Percentiles rank a stretch among this genome's conserved stretches.
Evolutionary conservation across 2,888 invertebrate species (phyloP).

Genomic region (Oscheius sp.): DNA sequence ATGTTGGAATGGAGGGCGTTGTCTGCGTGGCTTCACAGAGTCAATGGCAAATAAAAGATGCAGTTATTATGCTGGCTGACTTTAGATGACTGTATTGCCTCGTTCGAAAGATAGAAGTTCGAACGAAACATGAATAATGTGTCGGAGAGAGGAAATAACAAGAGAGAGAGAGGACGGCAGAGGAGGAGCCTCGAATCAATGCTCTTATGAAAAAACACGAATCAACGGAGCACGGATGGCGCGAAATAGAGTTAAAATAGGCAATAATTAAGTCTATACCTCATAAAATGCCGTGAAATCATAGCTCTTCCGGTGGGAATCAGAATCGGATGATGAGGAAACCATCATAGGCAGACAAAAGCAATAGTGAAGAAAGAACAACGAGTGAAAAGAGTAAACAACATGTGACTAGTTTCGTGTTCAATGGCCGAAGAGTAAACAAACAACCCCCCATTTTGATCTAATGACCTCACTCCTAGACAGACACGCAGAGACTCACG

Average conservation of each 20-base stretch:
- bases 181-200: conserved; percentile 14
- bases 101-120: not conserved
- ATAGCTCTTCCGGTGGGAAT: not conserved
- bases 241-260: not conserved
- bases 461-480: not conserved
- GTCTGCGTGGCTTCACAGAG: too few species aligned
- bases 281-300: conserved; percentile 8
- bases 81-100: not conserved
- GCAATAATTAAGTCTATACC: not conserved
- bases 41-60: not conserved
- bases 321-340: not conserved
- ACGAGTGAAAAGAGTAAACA: conserved; percentile 10
- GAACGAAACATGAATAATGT: not conserved
- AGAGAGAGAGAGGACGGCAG: too few species aligned
- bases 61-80: not conserved
- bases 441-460: not conserved
- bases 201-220: conserved; percentile 15
- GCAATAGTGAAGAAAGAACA: not conserved
- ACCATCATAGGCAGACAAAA: not conserved
- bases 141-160: conserved; percentile 16
- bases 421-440: not conserved
- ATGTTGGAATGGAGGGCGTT: too few species aligned
- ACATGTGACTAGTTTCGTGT: conserved; percentile 3
- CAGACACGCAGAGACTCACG: not conserved
- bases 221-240: too few species aligned